Evolutionary conservation across 2,797 vertebrate genomes (phyloP), one percentile per base, ranked within the genome.

Genomic region (Syngnathus rostellatus): DNA sequence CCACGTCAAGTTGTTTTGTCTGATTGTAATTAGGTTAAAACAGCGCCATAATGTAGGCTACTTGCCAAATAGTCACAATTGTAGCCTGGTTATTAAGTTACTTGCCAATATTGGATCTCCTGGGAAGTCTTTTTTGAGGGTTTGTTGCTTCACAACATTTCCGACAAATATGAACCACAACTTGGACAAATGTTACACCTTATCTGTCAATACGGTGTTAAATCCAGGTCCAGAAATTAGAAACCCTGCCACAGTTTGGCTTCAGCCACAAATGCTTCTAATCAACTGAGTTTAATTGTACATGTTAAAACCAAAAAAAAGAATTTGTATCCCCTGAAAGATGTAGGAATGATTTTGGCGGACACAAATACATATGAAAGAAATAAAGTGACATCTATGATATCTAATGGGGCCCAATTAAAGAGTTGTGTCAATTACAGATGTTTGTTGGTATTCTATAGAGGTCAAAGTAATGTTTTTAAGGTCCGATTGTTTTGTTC

Each of bases 1-100:
- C 63, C 5, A 38, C 65, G 60, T n/a, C 19, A 31, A 9, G 21
- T 45, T 25, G 60, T 62, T 62, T 62, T 62, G 60, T 62, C 41
- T 31, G 60, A 46, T 17, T 43, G 43, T 45, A 62, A 46, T 62
- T 62, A 41, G 60, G 60, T 62, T 62, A 62, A 62, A 62, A 45
- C 41, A 16, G 41, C n/a, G 6, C 60, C 41, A 16, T 8, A 6
- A 9, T 46, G 60, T 7, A 41, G 45, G 25, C n/a, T 43, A 61
- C 39, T 5, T n/a, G 38, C n/a, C 25, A 59, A 59, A 39, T 5
- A 16, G 25, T 25, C 37, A 39, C 38, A 31, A 58, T 38, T 19
- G 55, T 11, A 23, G 40, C n/a, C 60, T 45, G 19, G 37, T 31
- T 31, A 39, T 39, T 59, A 9, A 4, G 7, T 39, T 59, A n/a